A percentile compares a stretch with the other conserved stretches of the same genome.
phyloP scores from a whole-genome alignment of 2,113 vertebrate species.

The Syngnathus floridae region DNA sequence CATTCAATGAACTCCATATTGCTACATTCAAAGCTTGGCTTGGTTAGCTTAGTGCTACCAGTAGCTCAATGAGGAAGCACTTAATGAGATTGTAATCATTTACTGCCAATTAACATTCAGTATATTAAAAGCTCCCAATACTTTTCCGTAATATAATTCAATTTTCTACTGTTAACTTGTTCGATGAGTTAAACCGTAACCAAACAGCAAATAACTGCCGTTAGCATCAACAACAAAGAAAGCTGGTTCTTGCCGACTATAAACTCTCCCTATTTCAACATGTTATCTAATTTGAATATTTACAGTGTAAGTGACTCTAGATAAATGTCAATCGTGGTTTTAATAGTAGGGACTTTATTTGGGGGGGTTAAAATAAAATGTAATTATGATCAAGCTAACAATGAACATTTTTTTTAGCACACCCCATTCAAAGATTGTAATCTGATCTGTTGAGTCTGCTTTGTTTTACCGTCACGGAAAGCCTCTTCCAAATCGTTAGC shows the following conservation, averaged over 20 bases:
- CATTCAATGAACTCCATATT: constrained; percentile 31
- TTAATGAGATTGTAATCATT: constrained; percentile 13
- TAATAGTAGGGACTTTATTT: not conserved
- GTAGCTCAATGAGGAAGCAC: constrained; percentile 24
- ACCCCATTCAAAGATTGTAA: constrained; percentile 2
- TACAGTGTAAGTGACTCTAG: not conserved
- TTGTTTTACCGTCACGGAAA: not conserved
- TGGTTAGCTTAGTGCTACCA: constrained; percentile 42
- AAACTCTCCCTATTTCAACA: not conserved
- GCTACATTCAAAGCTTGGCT: constrained; percentile 36
- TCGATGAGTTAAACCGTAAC: not conserved
- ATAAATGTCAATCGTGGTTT: not conserved
- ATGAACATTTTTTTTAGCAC: not conserved
- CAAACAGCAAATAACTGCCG: not conserved
- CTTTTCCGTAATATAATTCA: not conserved
- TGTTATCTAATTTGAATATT: not conserved
- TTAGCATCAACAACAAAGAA: constrained; percentile 44
- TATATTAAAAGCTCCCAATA: not conserved
- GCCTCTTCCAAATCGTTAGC: not conserved
- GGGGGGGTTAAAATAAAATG: not conserved
- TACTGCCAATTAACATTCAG: not conserved
- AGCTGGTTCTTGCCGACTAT: constrained; percentile 31
- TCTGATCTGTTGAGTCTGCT: constrained; percentile 4
- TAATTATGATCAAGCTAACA: not conserved
- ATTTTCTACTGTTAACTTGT: not conserved